A percentile compares a stretch with the other conserved stretches of the same genome.
phyloP scores from a whole-genome alignment of 1,140 invertebrate species.

The Chironomus striatipennis region DNA sequence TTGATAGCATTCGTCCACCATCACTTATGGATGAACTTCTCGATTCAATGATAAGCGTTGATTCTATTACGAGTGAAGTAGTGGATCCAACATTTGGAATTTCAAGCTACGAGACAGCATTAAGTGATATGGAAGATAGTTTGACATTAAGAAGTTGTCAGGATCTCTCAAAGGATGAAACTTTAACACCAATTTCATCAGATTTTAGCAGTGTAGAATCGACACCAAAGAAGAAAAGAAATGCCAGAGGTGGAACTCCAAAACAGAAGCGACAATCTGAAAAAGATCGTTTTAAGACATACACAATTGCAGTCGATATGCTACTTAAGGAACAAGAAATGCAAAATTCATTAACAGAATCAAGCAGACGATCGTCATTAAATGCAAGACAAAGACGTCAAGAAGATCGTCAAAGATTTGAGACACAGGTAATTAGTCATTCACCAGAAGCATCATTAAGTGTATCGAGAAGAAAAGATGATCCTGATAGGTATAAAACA shows the following conservation, averaged over 20 bases:
- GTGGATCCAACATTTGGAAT: constrained; percentile 45
- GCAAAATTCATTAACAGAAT: constrained; percentile 31
- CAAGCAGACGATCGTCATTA: constrained; percentile 34
- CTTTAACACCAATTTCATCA: constrained; percentile 44
- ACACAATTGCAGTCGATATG: constrained; percentile 57
- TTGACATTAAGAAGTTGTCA: constrained; percentile 39
- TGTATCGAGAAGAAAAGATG: neutral
- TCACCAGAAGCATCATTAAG: neutral
- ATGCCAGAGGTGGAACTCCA: constrained; percentile 51
- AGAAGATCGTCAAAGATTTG: constrained; percentile 57
- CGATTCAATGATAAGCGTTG: constrained; percentile 75
- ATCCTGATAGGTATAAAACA: neutral
- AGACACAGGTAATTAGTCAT: constrained; percentile 51
- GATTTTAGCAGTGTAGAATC: constrained; percentile 61
- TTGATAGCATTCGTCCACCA: constrained; percentile 75
- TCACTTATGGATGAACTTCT: constrained; percentile 68
- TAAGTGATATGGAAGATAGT: constrained; percentile 50
- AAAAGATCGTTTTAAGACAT: constrained; percentile 69
- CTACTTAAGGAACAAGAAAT: constrained; percentile 28
- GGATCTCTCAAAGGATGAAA: constrained; percentile 40
- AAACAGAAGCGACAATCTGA: constrained; percentile 62
- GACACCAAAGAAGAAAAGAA: constrained; percentile 53
- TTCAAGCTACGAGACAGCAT: constrained; percentile 37
- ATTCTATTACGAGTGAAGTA: constrained; percentile 70
- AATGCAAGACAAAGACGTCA: constrained; percentile 60